Evolutionary conservation across 1,140 invertebrate genomes (phyloP).

Genomic region (Tribolium madens): DNA sequence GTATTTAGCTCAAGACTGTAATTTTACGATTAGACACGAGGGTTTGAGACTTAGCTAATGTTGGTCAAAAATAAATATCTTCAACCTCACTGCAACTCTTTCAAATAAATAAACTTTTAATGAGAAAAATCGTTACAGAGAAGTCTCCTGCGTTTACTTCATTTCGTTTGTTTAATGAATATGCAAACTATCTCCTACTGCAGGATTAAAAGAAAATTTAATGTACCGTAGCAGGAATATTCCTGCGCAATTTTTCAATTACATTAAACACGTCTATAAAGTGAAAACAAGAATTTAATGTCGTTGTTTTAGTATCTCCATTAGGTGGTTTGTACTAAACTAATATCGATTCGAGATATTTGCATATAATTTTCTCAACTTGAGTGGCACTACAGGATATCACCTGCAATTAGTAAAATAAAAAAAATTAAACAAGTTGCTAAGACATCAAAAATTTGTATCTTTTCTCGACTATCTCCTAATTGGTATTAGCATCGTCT

Average conservation of each 20-base stretch:
- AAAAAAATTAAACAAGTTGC: not conserved
- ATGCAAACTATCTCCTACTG: not conserved
- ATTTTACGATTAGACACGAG: too few relatives aligned
- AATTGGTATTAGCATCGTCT: conserved; percentile 31
- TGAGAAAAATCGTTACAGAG: too few relatives aligned
- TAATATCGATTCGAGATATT: not conserved
- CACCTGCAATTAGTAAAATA: not conserved
- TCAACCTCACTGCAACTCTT: too few relatives aligned
- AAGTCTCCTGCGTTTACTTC: not conserved
- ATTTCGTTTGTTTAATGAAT: not conserved
- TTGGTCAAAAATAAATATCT: too few relatives aligned
- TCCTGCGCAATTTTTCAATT: not conserved
- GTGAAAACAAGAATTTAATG: not conserved
- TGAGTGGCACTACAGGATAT: not conserved
- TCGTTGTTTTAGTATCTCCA: not conserved
- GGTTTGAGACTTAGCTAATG: too few relatives aligned
- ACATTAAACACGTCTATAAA: not conserved
- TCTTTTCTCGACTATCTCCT: conserved; percentile 6
- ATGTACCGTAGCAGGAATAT: not conserved
- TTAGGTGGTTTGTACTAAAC: not conserved
- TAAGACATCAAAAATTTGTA: conserved; percentile 31
- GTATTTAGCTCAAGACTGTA: too few relatives aligned
- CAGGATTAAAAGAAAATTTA: not conserved
- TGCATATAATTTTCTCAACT: not conserved
- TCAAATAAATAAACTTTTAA: too few relatives aligned